phyloP scores from a whole-genome alignment of 2,888 invertebrate species.

The Drosophila demipolita region DNA sequence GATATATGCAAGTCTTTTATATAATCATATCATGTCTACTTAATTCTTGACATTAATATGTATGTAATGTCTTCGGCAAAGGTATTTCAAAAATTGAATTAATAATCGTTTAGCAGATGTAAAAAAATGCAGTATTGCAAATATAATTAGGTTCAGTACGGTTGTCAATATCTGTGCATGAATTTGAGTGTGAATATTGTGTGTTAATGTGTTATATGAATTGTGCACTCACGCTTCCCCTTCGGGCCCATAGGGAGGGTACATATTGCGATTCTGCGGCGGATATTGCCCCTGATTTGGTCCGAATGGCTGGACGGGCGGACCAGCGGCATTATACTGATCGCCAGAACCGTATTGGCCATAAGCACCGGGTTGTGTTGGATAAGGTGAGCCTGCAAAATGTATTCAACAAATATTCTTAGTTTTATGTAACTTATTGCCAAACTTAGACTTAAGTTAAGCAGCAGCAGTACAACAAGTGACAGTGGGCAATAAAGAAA shows the following conservation, averaged over 20 bases:
- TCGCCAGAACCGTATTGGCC: slow-evolving; percentile 89
- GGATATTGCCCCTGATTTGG: slow-evolving; percentile 87
- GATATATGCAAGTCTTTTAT: background rate
- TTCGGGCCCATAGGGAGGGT: slow-evolving; percentile 91
- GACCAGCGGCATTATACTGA: slow-evolving; percentile 86
- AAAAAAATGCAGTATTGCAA: background rate
- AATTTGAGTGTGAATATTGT: slow-evolving; percentile 10
- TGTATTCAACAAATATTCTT: slow-evolving; percentile 6
- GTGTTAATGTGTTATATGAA: slow-evolving; percentile 40
- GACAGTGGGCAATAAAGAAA: slow-evolving; percentile 11
- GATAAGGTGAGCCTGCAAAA: slow-evolving; percentile 86
- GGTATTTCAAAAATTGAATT: background rate
- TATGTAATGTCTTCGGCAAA: background rate
- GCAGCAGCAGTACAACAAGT: background rate
- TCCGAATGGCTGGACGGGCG: slow-evolving; percentile 87
- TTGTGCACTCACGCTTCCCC: slow-evolving; percentile 87
- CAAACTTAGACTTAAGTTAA: background rate
- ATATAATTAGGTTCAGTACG: slow-evolving; percentile 40
- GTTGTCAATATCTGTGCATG: slow-evolving; percentile 27
- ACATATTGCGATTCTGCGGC: slow-evolving; percentile 91
- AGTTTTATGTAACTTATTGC: background rate
- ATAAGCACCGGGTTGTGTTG: slow-evolving; percentile 87
- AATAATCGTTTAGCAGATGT: background rate
- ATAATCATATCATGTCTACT: too few species aligned
- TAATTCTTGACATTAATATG: background rate